Percentiles rank a stretch among this genome's conserved stretches.
phyloP scores from a whole-genome alignment of 2,888 invertebrate species.

The Caenorhabditis afra region DNA sequence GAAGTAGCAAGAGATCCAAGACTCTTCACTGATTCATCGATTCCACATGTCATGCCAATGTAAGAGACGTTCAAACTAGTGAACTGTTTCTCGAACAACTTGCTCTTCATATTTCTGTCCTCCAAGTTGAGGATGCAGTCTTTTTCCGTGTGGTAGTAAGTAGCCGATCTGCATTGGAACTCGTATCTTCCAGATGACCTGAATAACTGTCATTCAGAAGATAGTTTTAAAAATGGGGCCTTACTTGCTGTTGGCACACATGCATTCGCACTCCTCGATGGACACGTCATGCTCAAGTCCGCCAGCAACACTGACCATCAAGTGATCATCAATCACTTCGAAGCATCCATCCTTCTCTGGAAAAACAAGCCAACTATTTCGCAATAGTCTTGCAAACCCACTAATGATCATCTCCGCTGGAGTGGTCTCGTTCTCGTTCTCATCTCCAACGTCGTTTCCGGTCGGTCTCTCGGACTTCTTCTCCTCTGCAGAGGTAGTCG shows the following conservation, averaged over 20 bases:
- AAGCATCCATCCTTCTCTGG: conserved; percentile 67
- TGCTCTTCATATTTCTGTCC: conserved; percentile 59
- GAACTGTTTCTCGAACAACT: conserved; percentile 61
- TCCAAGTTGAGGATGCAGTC: conserved; percentile 80
- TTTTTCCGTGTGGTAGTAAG: conserved; percentile 77
- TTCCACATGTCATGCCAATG: conserved; percentile 71
- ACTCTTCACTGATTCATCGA: conserved; percentile 47
- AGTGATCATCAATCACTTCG: conserved; percentile 67
- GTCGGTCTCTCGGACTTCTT: conserved; percentile 22
- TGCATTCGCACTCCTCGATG: conserved; percentile 78
- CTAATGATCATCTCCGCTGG: conserved; percentile 45
- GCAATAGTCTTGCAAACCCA: conserved; percentile 17
- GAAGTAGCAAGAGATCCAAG: conserved; percentile 16
- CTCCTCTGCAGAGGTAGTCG: conserved; percentile 26
- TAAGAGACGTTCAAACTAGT: conserved; percentile 71
- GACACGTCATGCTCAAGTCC: conserved; percentile 78
- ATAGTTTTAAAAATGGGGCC: conserved; percentile 5
- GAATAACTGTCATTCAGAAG: too few species aligned
- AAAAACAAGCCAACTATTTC: conserved; percentile 9
- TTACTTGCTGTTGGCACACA: conserved; percentile 78
- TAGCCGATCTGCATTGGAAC: conserved; percentile 80
- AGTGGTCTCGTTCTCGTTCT: conserved; percentile 35
- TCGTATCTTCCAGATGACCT: conserved; percentile 76
- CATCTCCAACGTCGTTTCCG: conserved; percentile 40
- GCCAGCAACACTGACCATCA: conserved; percentile 77